These are phyloP conservation scores for Tipula unca DNA, from an alignment of 2,888 invertebrate species.

Conservation along the genomic window DNA sequence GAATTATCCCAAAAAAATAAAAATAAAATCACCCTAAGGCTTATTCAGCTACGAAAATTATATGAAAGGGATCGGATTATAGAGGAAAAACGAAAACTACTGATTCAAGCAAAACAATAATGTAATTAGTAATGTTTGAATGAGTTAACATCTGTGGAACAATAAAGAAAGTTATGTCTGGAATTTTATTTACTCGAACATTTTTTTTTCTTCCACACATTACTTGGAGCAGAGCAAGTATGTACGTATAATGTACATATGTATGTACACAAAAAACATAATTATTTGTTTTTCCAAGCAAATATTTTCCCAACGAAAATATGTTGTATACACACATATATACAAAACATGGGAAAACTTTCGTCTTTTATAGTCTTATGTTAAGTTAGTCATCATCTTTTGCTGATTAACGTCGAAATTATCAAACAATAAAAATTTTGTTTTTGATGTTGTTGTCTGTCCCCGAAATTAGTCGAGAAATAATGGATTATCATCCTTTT, in stretches of 20 bases:
- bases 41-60: not conserved
- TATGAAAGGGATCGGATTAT: not conserved
- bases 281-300: not conserved
- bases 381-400: not conserved
- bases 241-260: too few relatives aligned
- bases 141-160: not conserved
- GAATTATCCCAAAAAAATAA: not conserved
- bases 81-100: not conserved
- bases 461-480: not conserved
- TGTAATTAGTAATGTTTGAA: not conserved
- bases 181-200: not conserved
- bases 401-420: too few relatives aligned
- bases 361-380: not conserved
- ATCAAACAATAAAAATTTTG: not conserved
- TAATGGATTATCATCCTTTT: not conserved
- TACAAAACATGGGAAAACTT: not conserved
- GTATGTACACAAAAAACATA: not conserved
- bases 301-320: slow-evolving; percentile 14
- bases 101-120: not conserved
- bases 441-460: not conserved
- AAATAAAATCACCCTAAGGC: not conserved
- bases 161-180: not conserved
- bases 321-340: too few relatives aligned
- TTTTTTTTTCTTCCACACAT: too few relatives aligned
- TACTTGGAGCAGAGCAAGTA: not conserved